Conservation (phyloP, 2,888 invertebrate genomes). For the Tinea pellionella region DNA sequence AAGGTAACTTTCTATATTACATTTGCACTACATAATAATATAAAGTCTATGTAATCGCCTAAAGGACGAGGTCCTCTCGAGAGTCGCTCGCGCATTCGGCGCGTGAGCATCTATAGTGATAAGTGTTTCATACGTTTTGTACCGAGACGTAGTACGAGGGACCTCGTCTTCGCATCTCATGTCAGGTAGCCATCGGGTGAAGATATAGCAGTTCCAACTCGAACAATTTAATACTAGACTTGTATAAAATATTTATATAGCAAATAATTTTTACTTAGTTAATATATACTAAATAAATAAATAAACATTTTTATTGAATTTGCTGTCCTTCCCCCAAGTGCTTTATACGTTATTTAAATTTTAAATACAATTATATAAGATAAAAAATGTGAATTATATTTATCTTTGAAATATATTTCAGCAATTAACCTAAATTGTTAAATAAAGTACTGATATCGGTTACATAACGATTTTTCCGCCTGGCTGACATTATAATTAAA, state of each 20-base stretch:
- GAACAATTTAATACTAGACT: slow-evolving; percentile 64
- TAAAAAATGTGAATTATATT: slow-evolving; percentile 61
- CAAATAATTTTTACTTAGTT: slow-evolving; percentile 69
- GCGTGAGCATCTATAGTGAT: not conserved
- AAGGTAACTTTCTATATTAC: slow-evolving; percentile 64
- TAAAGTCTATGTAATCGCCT: slow-evolving; percentile 53
- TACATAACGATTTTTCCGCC: slow-evolving; percentile 49
- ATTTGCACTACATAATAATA: slow-evolving; percentile 49
- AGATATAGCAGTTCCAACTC: slow-evolving; percentile 59
- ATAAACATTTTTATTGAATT: slow-evolving; percentile 69
- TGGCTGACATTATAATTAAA: slow-evolving; percentile 29
- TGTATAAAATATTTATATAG: slow-evolving; percentile 70
- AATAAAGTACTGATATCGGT: slow-evolving; percentile 38
- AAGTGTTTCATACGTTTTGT: slow-evolving; percentile 7
- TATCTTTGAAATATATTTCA: slow-evolving; percentile 60
- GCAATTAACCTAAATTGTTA: slow-evolving; percentile 59
- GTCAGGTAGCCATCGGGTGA: slow-evolving; percentile 44
- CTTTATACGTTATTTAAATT: slow-evolving; percentile 70
- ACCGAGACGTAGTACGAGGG: slow-evolving; percentile 24
- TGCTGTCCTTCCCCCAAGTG: slow-evolving; percentile 72
- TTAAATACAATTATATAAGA: slow-evolving; percentile 57
- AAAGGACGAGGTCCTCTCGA: slow-evolving; percentile 29
- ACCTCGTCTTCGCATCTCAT: slow-evolving; percentile 62
- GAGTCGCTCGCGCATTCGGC: slow-evolving; percentile 3
- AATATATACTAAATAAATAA: slow-evolving; percentile 64